phyloP scores from a whole-genome alignment of 1,140 invertebrate species.

The Polyergus mexicanus region DNA sequence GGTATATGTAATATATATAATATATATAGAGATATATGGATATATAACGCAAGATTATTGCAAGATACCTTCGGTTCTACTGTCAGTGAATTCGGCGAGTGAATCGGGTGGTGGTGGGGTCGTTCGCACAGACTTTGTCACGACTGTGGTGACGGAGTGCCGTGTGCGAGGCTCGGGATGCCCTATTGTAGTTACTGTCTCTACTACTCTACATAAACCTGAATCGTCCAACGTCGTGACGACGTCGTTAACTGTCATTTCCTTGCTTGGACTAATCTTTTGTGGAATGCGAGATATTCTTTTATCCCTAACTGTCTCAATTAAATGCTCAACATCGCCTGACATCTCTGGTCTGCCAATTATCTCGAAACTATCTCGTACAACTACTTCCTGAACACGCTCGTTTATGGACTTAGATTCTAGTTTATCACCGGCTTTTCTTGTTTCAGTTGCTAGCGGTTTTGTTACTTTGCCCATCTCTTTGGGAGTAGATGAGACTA shows the following conservation, averaged over 20 bases:
- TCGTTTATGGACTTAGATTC: background rate
- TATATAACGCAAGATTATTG: constrained; percentile 85
- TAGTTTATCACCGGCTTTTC: constrained; percentile 51
- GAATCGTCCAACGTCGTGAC: constrained; percentile 63
- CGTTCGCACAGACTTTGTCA: constrained; percentile 86
- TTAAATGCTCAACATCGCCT: constrained; percentile 27
- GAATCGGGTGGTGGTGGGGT: constrained; percentile 86
- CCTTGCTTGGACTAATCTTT: constrained; percentile 72
- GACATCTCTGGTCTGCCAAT: constrained; percentile 1
- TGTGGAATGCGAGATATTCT: constrained; percentile 83
- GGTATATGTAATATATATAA: constrained; percentile 84
- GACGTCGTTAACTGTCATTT: constrained; percentile 27
- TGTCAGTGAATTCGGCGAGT: constrained; percentile 86
- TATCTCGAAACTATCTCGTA: constrained; percentile 7
- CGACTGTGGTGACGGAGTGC: constrained; percentile 86
- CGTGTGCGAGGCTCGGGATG: constrained; percentile 85
- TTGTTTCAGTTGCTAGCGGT: constrained; percentile 71
- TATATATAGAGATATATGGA: constrained; percentile 69
- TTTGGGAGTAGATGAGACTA: background rate
- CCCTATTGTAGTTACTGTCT: constrained; percentile 79
- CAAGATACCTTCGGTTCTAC: constrained; percentile 87
- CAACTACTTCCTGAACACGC: background rate
- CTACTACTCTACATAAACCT: constrained; percentile 69
- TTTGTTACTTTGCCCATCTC: background rate
- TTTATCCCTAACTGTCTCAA: constrained; percentile 60